Evolutionary conservation across 2,113 vertebrate species (phyloP).

Genomic region (Oncorhynchus masou): DNA sequence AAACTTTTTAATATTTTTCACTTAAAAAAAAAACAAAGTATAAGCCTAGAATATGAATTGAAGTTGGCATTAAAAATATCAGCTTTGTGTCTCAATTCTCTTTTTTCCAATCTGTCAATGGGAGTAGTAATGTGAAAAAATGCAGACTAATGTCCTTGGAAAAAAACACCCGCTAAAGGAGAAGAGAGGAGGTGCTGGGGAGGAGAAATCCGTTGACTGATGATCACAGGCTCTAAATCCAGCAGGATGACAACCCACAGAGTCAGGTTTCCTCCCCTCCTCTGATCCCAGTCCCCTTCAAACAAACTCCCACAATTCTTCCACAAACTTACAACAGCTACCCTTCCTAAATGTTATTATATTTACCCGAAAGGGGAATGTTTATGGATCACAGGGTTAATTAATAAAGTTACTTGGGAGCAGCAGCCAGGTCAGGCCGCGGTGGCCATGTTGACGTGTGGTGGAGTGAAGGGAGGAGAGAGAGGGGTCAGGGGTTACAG

Average conservation of each 20-base stretch:
- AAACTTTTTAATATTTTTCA: background rate
- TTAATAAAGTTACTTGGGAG: constrained; percentile 67
- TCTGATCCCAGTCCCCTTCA: constrained; percentile 32
- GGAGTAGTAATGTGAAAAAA: background rate
- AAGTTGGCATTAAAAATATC: background rate
- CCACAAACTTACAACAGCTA: constrained; percentile 32
- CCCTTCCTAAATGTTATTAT: constrained; percentile 51
- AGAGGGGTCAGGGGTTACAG: constrained; percentile 16
- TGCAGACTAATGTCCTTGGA: background rate
- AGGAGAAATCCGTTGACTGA: constrained; percentile 26
- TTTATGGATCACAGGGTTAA: constrained; percentile 70
- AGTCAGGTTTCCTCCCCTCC: constrained; percentile 31
- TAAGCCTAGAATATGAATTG: no score
- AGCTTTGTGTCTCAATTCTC: constrained; percentile 1
- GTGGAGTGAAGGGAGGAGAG: background rate
- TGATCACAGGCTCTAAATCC: constrained; percentile 47
- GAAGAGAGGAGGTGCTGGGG: background rate
- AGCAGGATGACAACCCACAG: constrained; percentile 25
- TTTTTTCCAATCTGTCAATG: background rate
- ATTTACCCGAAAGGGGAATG: constrained; percentile 55
- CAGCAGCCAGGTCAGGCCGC: constrained; percentile 45
- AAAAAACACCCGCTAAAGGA: background rate
- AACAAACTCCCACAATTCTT: background rate
- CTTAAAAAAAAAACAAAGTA: background rate
- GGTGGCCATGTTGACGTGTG: constrained; percentile 33